Percentiles rank a stretch among this genome's conserved stretches.
Evolutionary conservation across 2,797 vertebrate genomes (phyloP).

Genomic region (Echeneis naucrates): DNA sequence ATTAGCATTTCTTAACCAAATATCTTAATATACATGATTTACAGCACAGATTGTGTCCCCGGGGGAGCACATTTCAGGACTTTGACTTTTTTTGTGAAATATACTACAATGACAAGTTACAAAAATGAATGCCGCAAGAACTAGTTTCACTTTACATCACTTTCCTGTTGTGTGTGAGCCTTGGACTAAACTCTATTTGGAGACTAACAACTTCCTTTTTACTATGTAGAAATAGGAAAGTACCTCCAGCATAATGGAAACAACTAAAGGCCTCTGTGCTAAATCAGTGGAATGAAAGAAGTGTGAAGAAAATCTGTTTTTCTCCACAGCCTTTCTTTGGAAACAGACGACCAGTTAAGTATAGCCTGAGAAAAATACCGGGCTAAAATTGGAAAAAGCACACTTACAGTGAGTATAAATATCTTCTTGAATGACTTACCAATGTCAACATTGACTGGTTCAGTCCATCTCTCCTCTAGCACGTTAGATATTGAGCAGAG

Average conservation of each 20-base stretch:
- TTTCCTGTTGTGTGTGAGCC: conserved; percentile 66
- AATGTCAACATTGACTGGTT: conserved; percentile 81
- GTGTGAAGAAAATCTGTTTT: conserved; percentile 29
- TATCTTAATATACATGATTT: neutral
- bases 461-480: conserved; percentile 87
- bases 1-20: neutral
- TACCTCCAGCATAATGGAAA: conserved; percentile 77
- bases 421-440: conserved; percentile 69
- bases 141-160: conserved; percentile 80
- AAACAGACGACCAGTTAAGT: conserved; percentile 9
- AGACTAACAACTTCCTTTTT: conserved; percentile 77
- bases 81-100: neutral
- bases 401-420: neutral
- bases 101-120: neutral
- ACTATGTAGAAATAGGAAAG: conserved; percentile 79
- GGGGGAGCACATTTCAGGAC: neutral
- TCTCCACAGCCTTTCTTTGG: neutral
- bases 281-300: conserved; percentile 49
- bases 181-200: conserved; percentile 50
- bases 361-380: conserved; percentile 9
- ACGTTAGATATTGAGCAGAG: conserved; percentile 88
- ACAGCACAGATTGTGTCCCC: neutral
- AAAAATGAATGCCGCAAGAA: conserved; percentile 49
- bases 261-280: conserved; percentile 29
- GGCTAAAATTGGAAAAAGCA: neutral